Base-by-base conservation (phyloP, 2,888 invertebrate species). In the Drosophila robusta region DNA sequence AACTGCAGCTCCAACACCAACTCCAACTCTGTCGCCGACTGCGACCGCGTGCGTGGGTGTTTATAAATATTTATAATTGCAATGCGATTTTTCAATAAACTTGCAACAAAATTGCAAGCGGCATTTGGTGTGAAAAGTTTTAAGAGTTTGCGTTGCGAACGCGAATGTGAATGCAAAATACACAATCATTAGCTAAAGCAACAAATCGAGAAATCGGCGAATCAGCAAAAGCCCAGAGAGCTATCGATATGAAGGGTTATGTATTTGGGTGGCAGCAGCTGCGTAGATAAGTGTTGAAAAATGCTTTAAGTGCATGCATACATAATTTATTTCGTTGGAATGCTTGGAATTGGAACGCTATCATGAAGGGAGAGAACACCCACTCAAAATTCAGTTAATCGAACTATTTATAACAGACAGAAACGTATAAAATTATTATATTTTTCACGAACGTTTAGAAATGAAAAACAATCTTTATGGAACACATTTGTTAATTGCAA, bases 41-140 rank as follows among this genome's bases (percentile, higher is more conserved):
- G 29, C 36, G 38, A 49, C 61, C 32, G 66, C 51, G 52, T 78
- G 74, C 62, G 76, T 70, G 54, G 80, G 80, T 50, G 80, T 61
- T 81, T 64, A 80, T 80, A 85, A 87, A 84, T 87, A 80, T 84
- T 87, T 80, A 87, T 84, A 80, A 84, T 84, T 67, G 69, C 70
- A 57, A 38, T 69, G 64, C 74, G 63, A 75, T 78, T 74, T 74
- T 74, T 78, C 74, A 74, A 74, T 74, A 78, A 61, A 56, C 56
- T 75, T 64, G 81, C 73, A 57, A 71, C 80, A 76, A 87, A 86
- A 65, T 70, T 82, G 84, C 68, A 65, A 62, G 52, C 55, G n/a
- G 54, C 52, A 55, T 56, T 51, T 42, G 41, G 78, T 67, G 74
- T 67, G 64, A 70, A 75, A 62, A 54, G 38, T 45, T 34, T 47